Evolutionary conservation across 1,140 invertebrate genomes (phyloP).

Genomic region (Dreissena polymorpha): DNA sequence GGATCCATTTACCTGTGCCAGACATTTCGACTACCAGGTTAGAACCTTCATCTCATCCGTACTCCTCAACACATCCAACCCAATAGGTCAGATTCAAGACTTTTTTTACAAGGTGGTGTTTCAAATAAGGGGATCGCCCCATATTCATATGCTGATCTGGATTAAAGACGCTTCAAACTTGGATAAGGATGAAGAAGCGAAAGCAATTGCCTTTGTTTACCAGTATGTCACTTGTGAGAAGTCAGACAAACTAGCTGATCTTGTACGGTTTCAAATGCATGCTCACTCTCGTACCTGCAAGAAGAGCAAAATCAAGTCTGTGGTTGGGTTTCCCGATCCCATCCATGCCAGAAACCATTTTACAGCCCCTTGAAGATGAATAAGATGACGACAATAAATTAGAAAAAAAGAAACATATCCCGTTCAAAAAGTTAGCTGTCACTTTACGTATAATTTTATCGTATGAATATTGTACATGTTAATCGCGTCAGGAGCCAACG

Average conservation of each 20-base stretch:
- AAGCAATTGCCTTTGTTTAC: conserved; percentile 54
- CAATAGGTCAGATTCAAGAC: conserved; percentile 67
- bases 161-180: conserved; percentile 73
- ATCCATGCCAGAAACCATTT: conserved; percentile 47
- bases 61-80: conserved; percentile 9
- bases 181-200: conserved; percentile 18
- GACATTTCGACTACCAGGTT: conserved; percentile 53
- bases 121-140: conserved; percentile 66
- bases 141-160: conserved; percentile 79
- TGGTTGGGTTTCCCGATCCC: conserved; percentile 59
- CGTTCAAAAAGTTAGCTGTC: too few relatives aligned
- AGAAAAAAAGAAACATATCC: too few relatives aligned
- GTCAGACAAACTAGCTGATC: conserved; percentile 6
- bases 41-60: conserved; percentile 33
- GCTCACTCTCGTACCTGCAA: conserved; percentile 55
- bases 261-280: conserved; percentile 52
- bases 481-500: too few relatives aligned
- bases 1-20: conserved; percentile 60
- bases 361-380: conserved; percentile 41
- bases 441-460: too few relatives aligned
- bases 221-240: conserved; percentile 40
- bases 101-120: conserved; percentile 30
- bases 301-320: conserved; percentile 42
- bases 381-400: not conserved
- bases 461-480: too few relatives aligned